These are phyloP conservation scores for Amiota communis DNA, from an alignment of 2,888 invertebrate genomes.

Conservation along the genomic window DNA sequence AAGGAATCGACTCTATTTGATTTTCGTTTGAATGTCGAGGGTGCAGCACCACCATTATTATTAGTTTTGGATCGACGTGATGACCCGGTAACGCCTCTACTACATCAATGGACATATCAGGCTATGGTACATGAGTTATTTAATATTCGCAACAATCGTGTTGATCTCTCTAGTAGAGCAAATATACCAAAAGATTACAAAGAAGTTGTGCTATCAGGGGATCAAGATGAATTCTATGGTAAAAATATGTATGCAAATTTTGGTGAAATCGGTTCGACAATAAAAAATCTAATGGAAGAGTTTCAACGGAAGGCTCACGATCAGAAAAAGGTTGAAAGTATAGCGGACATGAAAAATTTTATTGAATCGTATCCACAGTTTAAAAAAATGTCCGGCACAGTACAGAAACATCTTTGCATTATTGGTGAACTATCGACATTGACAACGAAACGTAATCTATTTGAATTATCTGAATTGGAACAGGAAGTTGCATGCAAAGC, in stretches of 20 bases:
- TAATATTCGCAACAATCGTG: constrained; percentile 93
- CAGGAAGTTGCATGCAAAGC: constrained; percentile 93
- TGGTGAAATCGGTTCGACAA: constrained; percentile 98
- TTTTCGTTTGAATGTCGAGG: constrained; percentile 79
- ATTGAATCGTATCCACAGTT: constrained; percentile 99
- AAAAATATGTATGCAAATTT: constrained; percentile 96
- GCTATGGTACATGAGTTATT: constrained; percentile 99
- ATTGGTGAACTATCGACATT: constrained; percentile 94
- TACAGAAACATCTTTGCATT: constrained; percentile 97
- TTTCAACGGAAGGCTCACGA: constrained; percentile 94
- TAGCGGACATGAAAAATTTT: constrained; percentile 98
- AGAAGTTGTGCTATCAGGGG: constrained; percentile 94
- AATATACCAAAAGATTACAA: constrained; percentile 90
- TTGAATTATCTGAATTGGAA: constrained; percentile 94
- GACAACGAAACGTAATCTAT: constrained; percentile 83
- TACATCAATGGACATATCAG: constrained; percentile 99
- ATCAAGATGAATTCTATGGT: constrained; percentile 98
- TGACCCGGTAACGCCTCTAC: constrained; percentile 95
- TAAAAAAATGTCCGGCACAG: constrained; percentile 96
- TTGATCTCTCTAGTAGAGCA: constrained; percentile 88
- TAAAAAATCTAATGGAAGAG: constrained; percentile 97
- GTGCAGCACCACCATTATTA: constrained; percentile 84
- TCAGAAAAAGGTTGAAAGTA: constrained; percentile 85
- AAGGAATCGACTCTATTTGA: constrained; percentile 92
- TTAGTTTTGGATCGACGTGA: constrained; percentile 93